Evolutionary conservation across 2,888 invertebrate species (phyloP).

Genomic region (Pristionchus exspectatus): DNA sequence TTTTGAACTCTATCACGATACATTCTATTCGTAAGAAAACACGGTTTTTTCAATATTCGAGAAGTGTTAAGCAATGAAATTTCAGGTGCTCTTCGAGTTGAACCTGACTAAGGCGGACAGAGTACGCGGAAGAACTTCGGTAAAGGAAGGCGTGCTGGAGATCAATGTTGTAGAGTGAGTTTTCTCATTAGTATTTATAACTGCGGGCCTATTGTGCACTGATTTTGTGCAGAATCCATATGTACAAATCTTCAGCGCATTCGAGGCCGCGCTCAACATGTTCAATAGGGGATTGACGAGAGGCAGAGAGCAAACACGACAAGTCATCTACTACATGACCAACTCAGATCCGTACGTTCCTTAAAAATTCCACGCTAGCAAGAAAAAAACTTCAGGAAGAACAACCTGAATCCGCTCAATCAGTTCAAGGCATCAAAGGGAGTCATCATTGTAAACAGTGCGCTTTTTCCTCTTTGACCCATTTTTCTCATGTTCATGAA

Average conservation of each 20-base stretch:
- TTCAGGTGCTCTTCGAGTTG: not conserved
- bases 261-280: not conserved
- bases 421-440: slow-evolving; percentile 12
- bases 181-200: no score
- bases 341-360: not conserved
- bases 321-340: not conserved
- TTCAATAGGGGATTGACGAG: not conserved
- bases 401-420: slow-evolving; percentile 1
- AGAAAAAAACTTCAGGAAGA: not conserved
- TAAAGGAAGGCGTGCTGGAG: not conserved
- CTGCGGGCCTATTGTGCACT: no score
- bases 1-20: no score
- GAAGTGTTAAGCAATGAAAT: not conserved
- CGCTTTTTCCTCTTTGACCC: no score
- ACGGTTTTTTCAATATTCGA: not conserved
- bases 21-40: no score
- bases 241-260: no score
- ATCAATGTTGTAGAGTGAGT: not conserved
- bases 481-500: no score
- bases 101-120: not conserved
- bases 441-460: not conserved
- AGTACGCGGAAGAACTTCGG: not conserved
- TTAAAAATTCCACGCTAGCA: not conserved
- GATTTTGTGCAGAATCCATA: no score
- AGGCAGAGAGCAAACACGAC: not conserved